Conservation (phyloP, 2,113 vertebrate genomes). For the Podocnemis expansa region DNA sequence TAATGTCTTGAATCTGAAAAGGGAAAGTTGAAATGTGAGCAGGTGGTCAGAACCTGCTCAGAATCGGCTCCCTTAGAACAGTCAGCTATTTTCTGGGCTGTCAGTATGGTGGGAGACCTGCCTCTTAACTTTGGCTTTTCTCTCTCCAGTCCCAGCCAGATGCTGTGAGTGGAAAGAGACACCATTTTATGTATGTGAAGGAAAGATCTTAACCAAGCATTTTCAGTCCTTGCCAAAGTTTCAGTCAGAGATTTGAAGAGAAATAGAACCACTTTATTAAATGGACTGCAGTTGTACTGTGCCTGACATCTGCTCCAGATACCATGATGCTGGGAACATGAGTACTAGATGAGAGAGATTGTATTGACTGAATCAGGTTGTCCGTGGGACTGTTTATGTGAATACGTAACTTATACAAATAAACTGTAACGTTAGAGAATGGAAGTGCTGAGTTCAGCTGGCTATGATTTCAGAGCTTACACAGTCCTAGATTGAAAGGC, state of each 20-base stretch:
- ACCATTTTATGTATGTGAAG: neutral
- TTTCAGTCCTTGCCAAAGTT: neutral
- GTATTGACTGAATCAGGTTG: neutral
- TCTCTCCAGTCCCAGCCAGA: neutral
- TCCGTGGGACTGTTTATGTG: conserved; percentile 59
- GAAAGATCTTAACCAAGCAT: fast-evolving
- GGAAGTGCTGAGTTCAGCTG: conserved; percentile 62
- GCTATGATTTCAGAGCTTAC: conserved; percentile 66
- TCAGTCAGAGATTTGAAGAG: neutral
- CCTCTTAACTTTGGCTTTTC: conserved; percentile 16
- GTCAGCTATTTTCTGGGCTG: neutral
- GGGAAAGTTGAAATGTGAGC: neutral
- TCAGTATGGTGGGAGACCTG: neutral
- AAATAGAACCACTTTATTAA: neutral
- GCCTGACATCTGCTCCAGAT: neutral
- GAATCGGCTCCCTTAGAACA: conserved; percentile 29
- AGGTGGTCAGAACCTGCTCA: neutral
- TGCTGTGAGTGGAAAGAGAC: neutral
- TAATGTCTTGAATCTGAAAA: neutral
- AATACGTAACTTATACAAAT: conserved; percentile 70
- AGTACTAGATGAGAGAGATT: neutral
- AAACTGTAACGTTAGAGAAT: conserved; percentile 67
- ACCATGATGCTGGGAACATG: fast-evolving
- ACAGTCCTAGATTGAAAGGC: neutral
- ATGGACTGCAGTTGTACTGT: fast-evolving